A percentile compares a stretch with the other conserved stretches of the same genome.
Evolutionary conservation across 2,888 invertebrate species (phyloP).

Genomic region (Luffia ferchaultella): DNA sequence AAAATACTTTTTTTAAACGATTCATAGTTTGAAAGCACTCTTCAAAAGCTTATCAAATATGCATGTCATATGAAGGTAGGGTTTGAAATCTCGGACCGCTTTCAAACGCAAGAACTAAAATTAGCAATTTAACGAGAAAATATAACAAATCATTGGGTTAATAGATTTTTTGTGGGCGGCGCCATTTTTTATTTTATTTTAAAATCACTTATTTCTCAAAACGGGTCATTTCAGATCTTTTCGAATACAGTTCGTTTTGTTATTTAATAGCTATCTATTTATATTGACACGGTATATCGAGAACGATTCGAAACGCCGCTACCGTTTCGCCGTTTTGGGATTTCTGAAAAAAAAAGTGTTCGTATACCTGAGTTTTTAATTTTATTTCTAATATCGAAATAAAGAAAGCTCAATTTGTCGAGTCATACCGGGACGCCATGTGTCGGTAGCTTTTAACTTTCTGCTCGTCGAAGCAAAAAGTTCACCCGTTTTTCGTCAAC

Average conservation of each 20-base stretch:
- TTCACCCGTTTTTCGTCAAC: constrained; percentile 43
- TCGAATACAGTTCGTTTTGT: constrained; percentile 1
- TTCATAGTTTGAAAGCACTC: too few relatives aligned
- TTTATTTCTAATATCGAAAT: constrained; percentile 39
- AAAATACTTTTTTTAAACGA: too few relatives aligned
- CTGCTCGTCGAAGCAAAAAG: constrained; percentile 28
- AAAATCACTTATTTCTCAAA: neutral
- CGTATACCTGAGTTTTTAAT: constrained; percentile 29
- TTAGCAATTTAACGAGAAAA: too few relatives aligned
- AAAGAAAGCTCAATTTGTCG: constrained; percentile 24
- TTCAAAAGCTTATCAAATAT: too few relatives aligned
- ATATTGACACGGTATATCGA: constrained; percentile 43
- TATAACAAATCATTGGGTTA: constrained; percentile 5
- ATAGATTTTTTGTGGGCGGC: constrained; percentile 3
- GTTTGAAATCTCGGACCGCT: too few relatives aligned
- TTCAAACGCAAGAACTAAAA: too few relatives aligned
- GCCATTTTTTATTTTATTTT: constrained; percentile 3
- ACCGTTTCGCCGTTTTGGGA: constrained; percentile 33
- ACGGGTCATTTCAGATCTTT: neutral
- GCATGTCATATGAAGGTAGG: too few relatives aligned
- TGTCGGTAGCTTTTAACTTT: constrained; percentile 43
- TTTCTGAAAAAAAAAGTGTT: neutral
- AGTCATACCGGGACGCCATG: constrained; percentile 44
- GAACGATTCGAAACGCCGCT: constrained; percentile 49
- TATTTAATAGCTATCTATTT: constrained; percentile 50